These are phyloP conservation scores for Eidolon dupreanum DNA, from an alignment of 2,797 vertebrate genomes.

Conservation along the genomic window DNA sequence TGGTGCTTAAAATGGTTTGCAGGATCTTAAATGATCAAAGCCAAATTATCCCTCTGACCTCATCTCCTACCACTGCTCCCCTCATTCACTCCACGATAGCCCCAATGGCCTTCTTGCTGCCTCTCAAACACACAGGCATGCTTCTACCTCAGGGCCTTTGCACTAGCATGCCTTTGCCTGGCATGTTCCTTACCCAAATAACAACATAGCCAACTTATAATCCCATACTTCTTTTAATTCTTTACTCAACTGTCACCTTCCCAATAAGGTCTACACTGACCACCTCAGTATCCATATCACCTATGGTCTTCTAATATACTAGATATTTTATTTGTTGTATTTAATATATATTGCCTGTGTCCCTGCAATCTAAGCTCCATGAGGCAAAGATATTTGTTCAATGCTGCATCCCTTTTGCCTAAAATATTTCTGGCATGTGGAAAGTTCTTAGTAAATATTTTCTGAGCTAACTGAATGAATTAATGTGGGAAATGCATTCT, in stretches of 20 bases:
- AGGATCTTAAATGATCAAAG: not conserved
- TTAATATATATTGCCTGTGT: not conserved
- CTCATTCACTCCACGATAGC: not conserved
- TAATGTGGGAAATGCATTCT: not conserved
- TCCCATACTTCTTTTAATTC: not conserved
- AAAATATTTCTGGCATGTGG: not conserved
- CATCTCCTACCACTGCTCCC: not conserved
- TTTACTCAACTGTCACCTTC: not conserved
- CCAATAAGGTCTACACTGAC: not conserved
- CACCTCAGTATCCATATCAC: not conserved
- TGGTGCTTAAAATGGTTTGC: not conserved
- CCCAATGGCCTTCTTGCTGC: not conserved
- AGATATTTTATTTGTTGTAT: not conserved
- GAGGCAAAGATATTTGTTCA: not conserved
- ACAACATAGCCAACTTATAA: not conserved
- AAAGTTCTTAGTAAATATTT: constrained; percentile 40
- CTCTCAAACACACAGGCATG: not conserved
- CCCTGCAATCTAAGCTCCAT: not conserved
- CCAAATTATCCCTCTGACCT: not conserved
- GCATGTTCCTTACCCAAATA: not conserved
- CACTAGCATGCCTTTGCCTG: not conserved
- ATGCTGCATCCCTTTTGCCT: not conserved
- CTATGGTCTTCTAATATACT: not conserved
- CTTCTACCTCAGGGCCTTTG: not conserved
- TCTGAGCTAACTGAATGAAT: constrained; percentile 20